Evolutionary conservation across 2,888 invertebrate genomes (phyloP), one percentile per base, ranked within the genome.

Genomic region (Aplocera efformata): DNA sequence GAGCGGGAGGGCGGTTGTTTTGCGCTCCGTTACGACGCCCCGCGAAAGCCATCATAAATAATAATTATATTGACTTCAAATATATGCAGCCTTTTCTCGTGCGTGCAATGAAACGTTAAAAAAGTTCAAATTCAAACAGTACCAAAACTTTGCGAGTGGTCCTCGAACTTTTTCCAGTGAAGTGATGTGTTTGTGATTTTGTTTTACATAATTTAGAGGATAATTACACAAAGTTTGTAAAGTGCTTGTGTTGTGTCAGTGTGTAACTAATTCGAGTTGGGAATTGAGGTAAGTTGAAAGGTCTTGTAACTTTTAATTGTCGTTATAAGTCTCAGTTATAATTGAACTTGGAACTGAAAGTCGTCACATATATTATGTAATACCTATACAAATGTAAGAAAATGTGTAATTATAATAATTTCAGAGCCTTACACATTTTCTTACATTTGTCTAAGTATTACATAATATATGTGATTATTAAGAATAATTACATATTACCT

Each of bases 231-330:
- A n/a, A 49, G 46, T 47, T 44, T 33, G 29, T 25, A 9, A 28
- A 43, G 51, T 46, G 48, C 40, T 35, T 39, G 51, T 51, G 48
- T 20, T 39, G 42, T 48, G 40, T 28, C 29, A 38, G 29, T 30
- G 47, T 33, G 41, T 10, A 45, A 43, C 34, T 42, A 30, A 36
- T 36, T 32, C 21, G 35, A 31, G 28, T 24, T 43, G 21, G 39
- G 36, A 31, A 29, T 41, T 27, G 17, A 42, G 51, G 51, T 52
- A 29, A 49, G 48, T 36, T 24, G 9, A 28, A 32, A 23, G 20
- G 6, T 28, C 13, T 20, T 2, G 11, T 30, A 31, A 34, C 26
- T 38, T 44, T 32, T 38, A 32, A 38, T 35, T 30, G 26, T 21
- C 10, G 10, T 25, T 43, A 2, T 30, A 17, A 17, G 13, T 17